Evolutionary conservation across 2,888 invertebrate genomes (phyloP), one percentile per base, ranked within the genome.

Genomic region (Netelia virgata): DNA sequence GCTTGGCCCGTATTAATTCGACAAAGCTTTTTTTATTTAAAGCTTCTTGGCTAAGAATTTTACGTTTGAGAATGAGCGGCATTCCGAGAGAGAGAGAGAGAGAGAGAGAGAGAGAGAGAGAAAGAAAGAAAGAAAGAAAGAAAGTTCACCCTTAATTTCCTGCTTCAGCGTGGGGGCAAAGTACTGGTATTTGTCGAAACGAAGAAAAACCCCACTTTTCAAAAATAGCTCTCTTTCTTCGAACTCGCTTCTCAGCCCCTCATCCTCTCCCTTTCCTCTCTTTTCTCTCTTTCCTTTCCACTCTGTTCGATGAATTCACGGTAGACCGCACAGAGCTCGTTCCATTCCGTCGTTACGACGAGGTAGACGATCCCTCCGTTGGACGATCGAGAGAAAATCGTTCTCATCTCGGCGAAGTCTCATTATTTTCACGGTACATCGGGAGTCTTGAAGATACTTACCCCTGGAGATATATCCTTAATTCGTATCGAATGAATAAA

Each of bases 381-480:
- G 10, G 55, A 43, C 66, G 79, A 50, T 64, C 53, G 63, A 20
- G n/a, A 36, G 66, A 63, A 47, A 63, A 36, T 20, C 50, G 59
- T 36, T 11, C 53, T 55, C 61, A 68, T 73, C 59, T 63, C 73
- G 53, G 23, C 47, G 18, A n/a, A 36, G 61, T 63, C 77, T 82
- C 81, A 83, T 86, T 86, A 82, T 86, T 86, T 86, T 78, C 53
- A 66, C 66, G 68, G 61, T 81, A 72, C 72, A 75, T 81, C 81
- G 75, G 41, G 53, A 66, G 28, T 43, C 43, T 41, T 57, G 61
- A 20, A 68, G 55, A 50, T 28, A 28, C 36, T 18, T n/a, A 23
- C 36, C 28, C 41, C 28, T 3, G 28, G 14, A 14, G 64, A 50
- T 57, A 9, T 70, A 61, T 28, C 36, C 14, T 64, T 83, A 43